Evolutionary conservation across 1,140 invertebrate genomes (phyloP).

Genomic region (Pomphorhynchus laevis): DNA sequence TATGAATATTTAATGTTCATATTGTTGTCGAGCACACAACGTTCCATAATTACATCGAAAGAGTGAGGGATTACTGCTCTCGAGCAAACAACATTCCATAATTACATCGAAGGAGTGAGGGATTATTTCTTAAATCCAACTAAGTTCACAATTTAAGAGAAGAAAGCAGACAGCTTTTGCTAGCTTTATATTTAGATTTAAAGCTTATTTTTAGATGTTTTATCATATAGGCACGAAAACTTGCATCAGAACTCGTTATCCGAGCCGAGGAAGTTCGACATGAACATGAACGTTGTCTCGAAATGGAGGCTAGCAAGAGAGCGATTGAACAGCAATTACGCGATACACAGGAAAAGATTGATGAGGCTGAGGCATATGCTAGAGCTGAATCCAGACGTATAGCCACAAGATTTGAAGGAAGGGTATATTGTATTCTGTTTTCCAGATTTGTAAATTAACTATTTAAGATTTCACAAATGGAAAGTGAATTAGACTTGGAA

Average conservation of each 20-base stretch:
- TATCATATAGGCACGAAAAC: slow-evolving; percentile 3
- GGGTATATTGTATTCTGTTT: not conserved
- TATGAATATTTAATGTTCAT: too few relatives aligned
- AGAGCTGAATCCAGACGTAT: slow-evolving; percentile 7
- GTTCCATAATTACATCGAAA: too few relatives aligned
- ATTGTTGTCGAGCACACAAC: too few relatives aligned
- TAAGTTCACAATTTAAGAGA: too few relatives aligned
- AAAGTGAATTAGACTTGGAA: slow-evolving; percentile 6
- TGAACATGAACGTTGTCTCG: slow-evolving; percentile 3
- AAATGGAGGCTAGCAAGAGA: slow-evolving; percentile 1
- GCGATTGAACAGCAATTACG: slow-evolving; percentile 6
- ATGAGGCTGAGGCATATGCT: slow-evolving; percentile 9
- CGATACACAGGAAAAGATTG: slow-evolving; percentile 3
- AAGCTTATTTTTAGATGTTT: not conserved
- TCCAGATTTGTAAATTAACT: not conserved
- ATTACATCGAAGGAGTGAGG: too few relatives aligned
- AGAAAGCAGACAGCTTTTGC: too few relatives aligned
- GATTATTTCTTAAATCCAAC: too few relatives aligned
- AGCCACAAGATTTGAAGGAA: slow-evolving; percentile 4
- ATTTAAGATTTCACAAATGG: slow-evolving; percentile 6
- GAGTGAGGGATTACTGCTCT: too few relatives aligned
- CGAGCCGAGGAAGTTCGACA: slow-evolving; percentile 8
- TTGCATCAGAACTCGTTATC: slow-evolving; percentile 1
- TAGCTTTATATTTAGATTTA: too few relatives aligned
- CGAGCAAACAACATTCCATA: too few relatives aligned